Evolutionary conservation across 2,888 invertebrate species (phyloP).

Genomic region (Drepanosiphum platanoidis): DNA sequence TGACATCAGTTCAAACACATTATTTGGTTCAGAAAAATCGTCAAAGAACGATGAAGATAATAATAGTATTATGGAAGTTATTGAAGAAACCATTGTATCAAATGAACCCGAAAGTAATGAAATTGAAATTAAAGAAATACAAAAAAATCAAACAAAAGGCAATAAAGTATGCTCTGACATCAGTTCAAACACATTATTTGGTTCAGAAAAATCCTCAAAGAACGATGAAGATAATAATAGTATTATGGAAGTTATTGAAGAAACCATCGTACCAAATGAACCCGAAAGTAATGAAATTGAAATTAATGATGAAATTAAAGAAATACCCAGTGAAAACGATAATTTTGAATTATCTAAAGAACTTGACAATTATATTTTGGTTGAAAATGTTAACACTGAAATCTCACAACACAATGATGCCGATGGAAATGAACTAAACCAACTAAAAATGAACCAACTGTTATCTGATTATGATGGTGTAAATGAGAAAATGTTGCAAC

Average conservation of each 20-base stretch:
- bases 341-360: constrained; percentile 9
- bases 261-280: neutral
- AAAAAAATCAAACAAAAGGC: too few species aligned
- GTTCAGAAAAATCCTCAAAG: neutral
- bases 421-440: neutral
- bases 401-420: neutral
- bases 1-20: neutral
- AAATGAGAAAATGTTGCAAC: neutral
- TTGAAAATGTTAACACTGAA: constrained; percentile 10
- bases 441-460: neutral
- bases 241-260: neutral
- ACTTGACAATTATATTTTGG: constrained; percentile 38
- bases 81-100: neutral
- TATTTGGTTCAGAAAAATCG: neutral
- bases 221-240: neutral
- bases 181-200: neutral
- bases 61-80: neutral
- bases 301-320: neutral
- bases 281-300: neutral
- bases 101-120: neutral
- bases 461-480: constrained; percentile 3
- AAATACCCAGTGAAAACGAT: neutral
- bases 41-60: neutral
- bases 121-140: too few species aligned
- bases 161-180: too few species aligned